Evolutionary conservation across 2,797 vertebrate genomes (phyloP).

Genomic region (Gymnodraco acuticeps): DNA sequence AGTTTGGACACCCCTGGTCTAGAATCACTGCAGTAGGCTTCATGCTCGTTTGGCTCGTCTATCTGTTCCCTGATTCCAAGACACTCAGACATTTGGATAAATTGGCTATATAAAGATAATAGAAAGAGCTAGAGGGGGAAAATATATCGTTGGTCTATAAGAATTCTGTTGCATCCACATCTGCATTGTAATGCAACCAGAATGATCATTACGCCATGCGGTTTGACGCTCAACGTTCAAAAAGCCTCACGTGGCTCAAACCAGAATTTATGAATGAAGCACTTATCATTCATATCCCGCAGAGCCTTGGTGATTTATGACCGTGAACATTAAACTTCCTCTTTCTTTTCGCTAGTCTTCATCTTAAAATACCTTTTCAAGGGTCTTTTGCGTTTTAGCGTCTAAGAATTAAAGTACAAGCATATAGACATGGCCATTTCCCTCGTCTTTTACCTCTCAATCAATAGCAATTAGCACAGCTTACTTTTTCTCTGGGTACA

Average conservation of each 20-base stretch:
- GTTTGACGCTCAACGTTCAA: background rate
- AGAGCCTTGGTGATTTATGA: constrained; percentile 62
- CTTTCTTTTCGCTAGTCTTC: constrained; percentile 47
- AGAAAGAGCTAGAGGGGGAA: constrained; percentile 11
- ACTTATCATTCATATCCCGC: constrained; percentile 57
- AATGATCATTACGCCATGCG: constrained; percentile 1
- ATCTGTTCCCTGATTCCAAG: constrained; percentile 21
- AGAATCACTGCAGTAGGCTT: no score
- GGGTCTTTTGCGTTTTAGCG: background rate
- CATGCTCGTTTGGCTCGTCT: background rate
- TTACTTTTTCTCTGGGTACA: constrained; percentile 49
- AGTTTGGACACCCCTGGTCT: no score
- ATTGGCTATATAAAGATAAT: constrained; percentile 7
- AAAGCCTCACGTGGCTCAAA: constrained; percentile 36
- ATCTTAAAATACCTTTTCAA: constrained; percentile 38
- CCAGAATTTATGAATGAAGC: constrained; percentile 49
- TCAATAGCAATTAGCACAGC: constrained; percentile 73
- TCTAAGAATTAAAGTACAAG: constrained; percentile 32
- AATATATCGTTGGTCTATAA: constrained; percentile 5
- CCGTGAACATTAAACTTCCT: constrained; percentile 66
- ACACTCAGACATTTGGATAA: constrained; percentile 36
- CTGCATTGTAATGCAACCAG: constrained; percentile 10
- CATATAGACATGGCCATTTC: constrained; percentile 3
- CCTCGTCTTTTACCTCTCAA: constrained; percentile 63
- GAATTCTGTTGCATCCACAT: constrained; percentile 29